Conservation (phyloP, 2,113 vertebrate genomes). For the Hyperoodon ampullatus region DNA sequence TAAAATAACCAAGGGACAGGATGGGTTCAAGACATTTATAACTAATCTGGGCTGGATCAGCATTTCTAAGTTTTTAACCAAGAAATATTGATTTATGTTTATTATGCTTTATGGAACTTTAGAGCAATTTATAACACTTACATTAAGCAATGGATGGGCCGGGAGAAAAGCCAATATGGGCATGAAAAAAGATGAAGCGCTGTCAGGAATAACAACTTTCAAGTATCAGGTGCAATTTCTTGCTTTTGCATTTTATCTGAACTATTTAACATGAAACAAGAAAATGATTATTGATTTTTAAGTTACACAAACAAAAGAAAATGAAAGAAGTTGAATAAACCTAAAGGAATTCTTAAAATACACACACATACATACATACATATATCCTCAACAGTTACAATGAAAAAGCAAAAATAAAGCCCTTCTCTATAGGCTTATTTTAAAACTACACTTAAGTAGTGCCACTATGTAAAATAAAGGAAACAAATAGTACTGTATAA, state of each 20-base stretch:
- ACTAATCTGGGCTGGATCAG: constrained; percentile 84
- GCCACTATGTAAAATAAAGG: not conserved
- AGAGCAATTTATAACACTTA: constrained; percentile 89
- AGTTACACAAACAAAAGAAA: constrained; percentile 62
- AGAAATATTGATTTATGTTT: constrained; percentile 89
- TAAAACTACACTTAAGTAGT: not conserved
- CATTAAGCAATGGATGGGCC: constrained; percentile 88
- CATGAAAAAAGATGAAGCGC: constrained; percentile 85
- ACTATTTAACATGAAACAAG: constrained; percentile 70
- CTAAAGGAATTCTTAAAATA: not conserved
- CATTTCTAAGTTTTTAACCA: constrained; percentile 88
- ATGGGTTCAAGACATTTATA: constrained; percentile 79
- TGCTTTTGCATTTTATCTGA: constrained; percentile 81
- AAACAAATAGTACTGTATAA: not conserved
- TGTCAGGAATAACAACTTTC: constrained; percentile 84
- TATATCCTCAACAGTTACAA: not conserved
- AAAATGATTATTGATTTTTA: constrained; percentile 72
- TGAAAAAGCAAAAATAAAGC: constrained; percentile 17
- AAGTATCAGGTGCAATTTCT: constrained; percentile 78
- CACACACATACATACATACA: not conserved
- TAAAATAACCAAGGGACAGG: constrained; percentile 72
- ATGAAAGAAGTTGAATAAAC: not conserved
- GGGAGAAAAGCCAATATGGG: constrained; percentile 85
- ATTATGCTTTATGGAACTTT: constrained; percentile 87
- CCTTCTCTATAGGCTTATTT: not conserved